Percentiles rank a stretch among this genome's conserved stretches.
Conservation (phyloP, 2,113 vertebrate species). For the Hoplias malabaricus region DNA sequence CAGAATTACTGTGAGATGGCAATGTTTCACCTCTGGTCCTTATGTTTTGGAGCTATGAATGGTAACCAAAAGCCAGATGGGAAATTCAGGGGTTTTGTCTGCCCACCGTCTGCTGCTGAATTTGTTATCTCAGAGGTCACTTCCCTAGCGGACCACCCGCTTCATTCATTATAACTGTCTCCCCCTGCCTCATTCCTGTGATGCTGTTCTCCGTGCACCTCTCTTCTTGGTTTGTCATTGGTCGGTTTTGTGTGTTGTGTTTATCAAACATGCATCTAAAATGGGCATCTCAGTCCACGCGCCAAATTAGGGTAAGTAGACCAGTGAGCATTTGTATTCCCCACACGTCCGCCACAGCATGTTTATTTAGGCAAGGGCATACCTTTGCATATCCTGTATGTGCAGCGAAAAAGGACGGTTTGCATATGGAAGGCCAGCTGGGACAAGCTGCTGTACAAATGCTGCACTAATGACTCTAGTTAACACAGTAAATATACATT, state of each 20-base stretch:
- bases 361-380: conserved; percentile 55
- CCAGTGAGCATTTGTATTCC: conserved; percentile 45
- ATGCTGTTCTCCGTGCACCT: conserved; percentile 60
- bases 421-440: conserved; percentile 61
- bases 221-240: conserved; percentile 67
- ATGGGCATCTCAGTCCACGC: conserved; percentile 64
- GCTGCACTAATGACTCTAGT: conserved; percentile 45
- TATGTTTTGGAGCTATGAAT: neutral
- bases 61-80: conserved; percentile 14
- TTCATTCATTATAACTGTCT: conserved; percentile 47
- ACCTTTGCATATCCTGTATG: conserved; percentile 42
- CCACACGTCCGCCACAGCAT: conserved; percentile 51
- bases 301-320: conserved; percentile 65
- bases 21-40: neutral
- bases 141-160: conserved; percentile 25
- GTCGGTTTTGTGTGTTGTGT: conserved; percentile 65
- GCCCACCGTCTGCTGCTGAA: neutral
- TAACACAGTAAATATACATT: conserved; percentile 40
- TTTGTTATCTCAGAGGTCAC: conserved; percentile 35
- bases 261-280: conserved; percentile 67
- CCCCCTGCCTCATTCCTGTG: conserved; percentile 50
- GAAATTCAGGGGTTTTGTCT: conserved; percentile 36
- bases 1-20: neutral
- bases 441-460: conserved; percentile 40
- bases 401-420: conserved; percentile 35